Evolutionary conservation across 2,113 vertebrate species (phyloP), one percentile per base, ranked within the genome.

Genomic region (Copsychus sechellarum): DNA sequence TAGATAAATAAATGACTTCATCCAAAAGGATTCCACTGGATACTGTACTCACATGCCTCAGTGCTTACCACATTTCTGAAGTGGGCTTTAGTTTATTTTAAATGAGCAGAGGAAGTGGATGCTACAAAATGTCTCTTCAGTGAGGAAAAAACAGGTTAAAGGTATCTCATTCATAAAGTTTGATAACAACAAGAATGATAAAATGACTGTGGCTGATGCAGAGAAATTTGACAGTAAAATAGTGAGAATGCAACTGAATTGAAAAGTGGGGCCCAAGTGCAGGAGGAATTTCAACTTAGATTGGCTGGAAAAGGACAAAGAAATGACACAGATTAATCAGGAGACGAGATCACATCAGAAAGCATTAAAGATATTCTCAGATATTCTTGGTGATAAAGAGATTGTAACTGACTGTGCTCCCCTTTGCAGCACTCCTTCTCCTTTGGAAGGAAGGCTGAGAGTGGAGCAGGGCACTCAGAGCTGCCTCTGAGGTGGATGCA

Each of bases 1-100:
- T 2, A 53, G 73, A 61, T 79, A 96, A 94, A 94, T 62, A 85
- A 85, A 90, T 92, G 19, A 96, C 71, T 83, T 95, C 57, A 91
- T 62, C 73, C 66, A 50, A 43, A 91, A 80, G 50, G 66, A 90
- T 87, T 76, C 45, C 54, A 5, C 38, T 42, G 61, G 81, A 50
- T 2, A 85, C 33, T 34, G 40, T 38, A 29, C 53, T 69, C 47
- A 18, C 67, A 67, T 60, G 47, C 64, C 61, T 48, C 83, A 61
- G 42, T 11, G 61, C 54, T 96, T 85, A 65, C 61, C 38, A 23
- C 25, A 28, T 45, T 77, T 79, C 57, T 76, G 66, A 72, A 70
- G 45, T 2, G 72, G 56, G 33, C 33, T 89, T 86, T 65, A 48
- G 72, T 91, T 91, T 76, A 65, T 11, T 42, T 23, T 53, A 66